Evolutionary conservation across 2,797 vertebrate genomes (phyloP), one percentile per base, ranked within the genome.

Genomic region (Sebastes oblongus): DNA sequence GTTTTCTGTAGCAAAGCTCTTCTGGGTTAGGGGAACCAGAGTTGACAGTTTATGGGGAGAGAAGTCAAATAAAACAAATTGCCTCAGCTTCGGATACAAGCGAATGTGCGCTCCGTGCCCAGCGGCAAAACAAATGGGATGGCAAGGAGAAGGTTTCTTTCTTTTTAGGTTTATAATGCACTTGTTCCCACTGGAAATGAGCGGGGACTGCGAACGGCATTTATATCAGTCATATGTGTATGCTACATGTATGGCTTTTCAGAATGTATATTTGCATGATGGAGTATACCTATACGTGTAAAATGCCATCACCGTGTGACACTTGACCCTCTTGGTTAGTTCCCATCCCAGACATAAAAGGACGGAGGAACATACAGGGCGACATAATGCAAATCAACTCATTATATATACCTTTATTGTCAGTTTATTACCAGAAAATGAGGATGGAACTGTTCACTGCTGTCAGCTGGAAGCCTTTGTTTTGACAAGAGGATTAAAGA

Each of bases 21-120:
- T 88, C 77, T 88, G 72, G 82, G 85, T 92, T 82, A 81, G 79
- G 62, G 77, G 73, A 87, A 87, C 64, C 72, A 64, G 27, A 81
- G 84, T 72, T 92, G 90, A 92, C 88, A 92, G 83, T 91, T 91
- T 88, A 91, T 86, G 75, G 87, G 72, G 87, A 69, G 20, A 81
- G 76, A 87, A 91, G 89, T 90, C 88, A 92, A 89, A 91, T 87
- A 89, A 90, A 94, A 93, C 90, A 86, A 92, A 93, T 89, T 82
- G 86, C 86, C 62, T 77, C 56, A 27, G 69, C 75, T 77, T 85
- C 61, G 80, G 85, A 92, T 83, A 87, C 88, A 88, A 91, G 84
- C 52, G 12, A 78, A 85, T 90, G 86, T 82, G 73, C 71, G 80
- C 72, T 64, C 59, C 0, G 34, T 82, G 81, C 70, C 66, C 66